These are phyloP conservation scores for Ovis aries DNA, from an alignment of 2,113 vertebrate species.

Conservation along the genomic window ARS-UI_Ramb_v3.0 NC_056059.1:46585001-46585500, in stretches of 20 bases:
- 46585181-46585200: neutral
- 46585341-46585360: neutral
- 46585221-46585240: neutral
- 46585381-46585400: neutral
- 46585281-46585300: neutral
- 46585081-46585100: neutral
- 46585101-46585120: neutral
- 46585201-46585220: neutral
- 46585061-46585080: neutral
- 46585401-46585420: conserved; percentile 18
- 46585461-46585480: conserved; percentile 17
- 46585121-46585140: neutral
- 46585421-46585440: conserved; percentile 28
- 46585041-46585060: neutral
- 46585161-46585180: neutral
- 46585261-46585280: neutral
- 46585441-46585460: neutral
- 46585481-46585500: neutral
- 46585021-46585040: neutral
- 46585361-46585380: neutral
- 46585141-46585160: neutral
- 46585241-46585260: neutral
- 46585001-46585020: neutral
- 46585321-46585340: neutral
- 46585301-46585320: neutral